Conservation (phyloP, 92 coral and sea anemone genomes). For the Chrysogorgia sp. region DNA sequence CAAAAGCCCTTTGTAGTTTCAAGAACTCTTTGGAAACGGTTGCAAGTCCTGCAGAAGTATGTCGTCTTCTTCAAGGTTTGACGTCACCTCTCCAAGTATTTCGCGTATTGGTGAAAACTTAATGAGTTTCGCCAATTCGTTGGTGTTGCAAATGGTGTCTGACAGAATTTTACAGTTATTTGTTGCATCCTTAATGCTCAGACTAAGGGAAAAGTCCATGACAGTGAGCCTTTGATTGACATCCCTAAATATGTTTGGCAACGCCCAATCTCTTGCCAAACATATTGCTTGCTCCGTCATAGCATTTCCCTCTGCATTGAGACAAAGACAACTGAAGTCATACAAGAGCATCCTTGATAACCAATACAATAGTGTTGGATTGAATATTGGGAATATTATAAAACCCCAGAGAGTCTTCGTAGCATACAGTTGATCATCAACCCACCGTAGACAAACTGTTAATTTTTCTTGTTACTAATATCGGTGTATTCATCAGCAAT, state of each 20-base stretch:
- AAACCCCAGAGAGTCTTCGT: too few relatives aligned
- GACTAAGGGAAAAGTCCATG: constrained; percentile 27
- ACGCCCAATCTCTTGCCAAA: too few relatives aligned
- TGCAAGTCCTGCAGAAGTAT: neutral
- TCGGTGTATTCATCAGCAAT: too few relatives aligned
- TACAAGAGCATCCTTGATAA: too few relatives aligned
- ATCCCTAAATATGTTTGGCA: constrained; percentile 16
- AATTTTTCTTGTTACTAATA: too few relatives aligned
- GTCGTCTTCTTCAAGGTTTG: neutral
- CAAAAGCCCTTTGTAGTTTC: constrained; percentile 53
- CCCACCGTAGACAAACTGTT: too few relatives aligned
- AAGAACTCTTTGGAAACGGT: constrained; percentile 53
- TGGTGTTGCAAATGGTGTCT: constrained; percentile 59
- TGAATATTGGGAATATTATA: too few relatives aligned
- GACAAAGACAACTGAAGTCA: too few relatives aligned
- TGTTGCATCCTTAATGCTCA: constrained; percentile 54
- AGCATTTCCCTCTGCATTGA: too few relatives aligned
- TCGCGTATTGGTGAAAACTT: constrained; percentile 64
- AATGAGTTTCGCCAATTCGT: constrained; percentile 59
- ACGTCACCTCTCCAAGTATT: constrained; percentile 43
- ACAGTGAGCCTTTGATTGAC: constrained; percentile 53
- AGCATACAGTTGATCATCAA: too few relatives aligned
- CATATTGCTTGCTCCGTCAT: too few relatives aligned
- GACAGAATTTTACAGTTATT: constrained; percentile 56
- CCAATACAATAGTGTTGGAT: too few relatives aligned